Evolutionary conservation across 1,140 invertebrate species (phyloP), one percentile per base, ranked within the genome.

Genomic region (Holcopasites calliopsidis): DNA sequence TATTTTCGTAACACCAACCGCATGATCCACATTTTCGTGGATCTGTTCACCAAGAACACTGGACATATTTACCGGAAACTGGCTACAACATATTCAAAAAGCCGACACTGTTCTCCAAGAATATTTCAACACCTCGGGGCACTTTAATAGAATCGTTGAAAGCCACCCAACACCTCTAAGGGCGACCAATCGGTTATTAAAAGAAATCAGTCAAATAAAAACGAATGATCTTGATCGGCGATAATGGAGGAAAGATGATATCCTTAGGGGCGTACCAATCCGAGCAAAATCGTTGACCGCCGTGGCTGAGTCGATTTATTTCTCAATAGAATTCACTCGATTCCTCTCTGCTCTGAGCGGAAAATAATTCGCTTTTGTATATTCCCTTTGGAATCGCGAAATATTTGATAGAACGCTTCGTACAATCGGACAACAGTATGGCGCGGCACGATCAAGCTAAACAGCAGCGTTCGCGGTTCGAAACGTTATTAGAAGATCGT

Each of bases 381-480:
- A 49, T 47, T 26, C 35, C 26, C n/a, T 21, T 62, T 47, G 44
- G 33, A 6, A 16, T 44, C 42, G 40, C 18, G 60, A 31, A 23
- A 28, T 42, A 26, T 64, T 5, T 31, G 40, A 8, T 16, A 31
- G 31, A 44, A 26, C 28, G 54, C 13, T 35, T 44, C 5, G 13
- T 23, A n/a, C 40, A n/a, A 78, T 85, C 79, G 82, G 78, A 86
- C 55, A 90, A 90, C 83, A 88, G 70, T 87, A 86, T 85, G 86
- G 86, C 90, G 90, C 90, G 90, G 87, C 88, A 91, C 90, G 77
- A 85, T 88, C 86, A 87, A 91, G 90, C 86, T 85, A 88, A 89
- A 86, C 89, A 90, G 88, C 86, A 88, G 87, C 87, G 85, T 80
- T 88, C 87, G 88, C 85, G 80, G 87, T 88, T 92, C 86, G 87